Base-by-base conservation (phyloP, 2,888 invertebrate species). In the Tortrix viridana region DNA sequence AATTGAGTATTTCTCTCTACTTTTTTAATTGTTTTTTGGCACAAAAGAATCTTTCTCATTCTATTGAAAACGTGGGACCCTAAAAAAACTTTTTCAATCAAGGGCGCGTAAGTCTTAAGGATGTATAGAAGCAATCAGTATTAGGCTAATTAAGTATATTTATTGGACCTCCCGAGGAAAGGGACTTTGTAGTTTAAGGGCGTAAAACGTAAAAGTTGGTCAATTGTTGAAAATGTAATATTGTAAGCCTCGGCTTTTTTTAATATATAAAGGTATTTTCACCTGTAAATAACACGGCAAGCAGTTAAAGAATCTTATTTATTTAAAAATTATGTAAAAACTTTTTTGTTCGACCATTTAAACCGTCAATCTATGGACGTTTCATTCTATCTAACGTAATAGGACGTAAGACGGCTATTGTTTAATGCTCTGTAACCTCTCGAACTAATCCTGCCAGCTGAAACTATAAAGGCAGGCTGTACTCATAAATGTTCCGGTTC, bases 41-140 rank as follows among this genome's bases (percentile, higher is more conserved):
- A 26, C 26, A 26, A 26, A 26, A 26, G 7, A 32, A 32, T 32
- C 44, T 47, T 60, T 55, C n/a, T 43, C 37, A 62, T 62, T 65
- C 59, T 43, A 55, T 38, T 19, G 44, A 19, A 22, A 54, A 50
- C 23, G 16, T 9, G 61, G 66, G 48, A 32, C 63, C 48, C 53
- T 62, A 69, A 78, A 79, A 73, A 75, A 86, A 87, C 80, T 87
- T 88, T 88, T 88, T 86, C 87, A 87, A 88, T 87, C 86, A 85
- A 81, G 79, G 72, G 72, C 72, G 75, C 73, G 72, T 72, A 74
- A 74, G 75, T 75, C 76, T 81, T 76, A 78, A 57, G 67, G 64
- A 60, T 53, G 54, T 63, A 61, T 66, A 68, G 71, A 68, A 71
- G 69, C 76, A 75, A 78, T 77, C 71, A 77, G 80, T 73, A 77